A percentile compares a stretch with the other conserved stretches of the same genome.
Conservation (phyloP, 2,888 invertebrate genomes). For the Cerastoderma edule region DNA sequence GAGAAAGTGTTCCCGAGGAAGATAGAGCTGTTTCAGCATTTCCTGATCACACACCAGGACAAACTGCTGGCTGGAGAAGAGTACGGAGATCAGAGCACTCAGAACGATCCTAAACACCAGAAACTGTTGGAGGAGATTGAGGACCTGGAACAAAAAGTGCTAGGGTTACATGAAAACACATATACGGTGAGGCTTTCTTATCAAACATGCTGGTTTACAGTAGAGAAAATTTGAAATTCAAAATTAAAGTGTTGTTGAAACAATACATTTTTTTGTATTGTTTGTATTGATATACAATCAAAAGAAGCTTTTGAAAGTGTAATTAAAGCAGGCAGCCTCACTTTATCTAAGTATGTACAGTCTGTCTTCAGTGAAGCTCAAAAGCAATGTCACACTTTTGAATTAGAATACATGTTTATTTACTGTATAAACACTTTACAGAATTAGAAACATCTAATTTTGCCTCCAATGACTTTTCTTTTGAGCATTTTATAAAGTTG, state of each 20-base stretch:
- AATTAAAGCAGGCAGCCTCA: background rate
- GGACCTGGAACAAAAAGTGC: slow-evolving; percentile 54
- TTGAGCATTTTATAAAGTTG: too few relatives aligned
- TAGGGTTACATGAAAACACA: slow-evolving; percentile 41
- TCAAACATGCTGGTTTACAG: background rate
- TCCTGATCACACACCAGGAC: slow-evolving; percentile 62
- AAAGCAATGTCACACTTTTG: too few relatives aligned
- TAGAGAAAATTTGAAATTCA: too few relatives aligned
- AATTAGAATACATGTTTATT: too few relatives aligned
- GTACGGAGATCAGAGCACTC: slow-evolving; percentile 6
- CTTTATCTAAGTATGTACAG: too few relatives aligned
- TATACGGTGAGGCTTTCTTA: slow-evolving; percentile 28
- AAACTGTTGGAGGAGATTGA: slow-evolving; percentile 56
- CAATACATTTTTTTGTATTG: too few relatives aligned
- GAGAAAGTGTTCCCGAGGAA: slow-evolving; percentile 62
- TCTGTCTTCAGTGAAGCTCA: slow-evolving; percentile 5
- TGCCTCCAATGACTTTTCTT: too few relatives aligned
- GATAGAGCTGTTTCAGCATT: slow-evolving; percentile 64
- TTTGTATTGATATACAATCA: too few relatives aligned
- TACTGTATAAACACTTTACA: too few relatives aligned
- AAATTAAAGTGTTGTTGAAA: too few relatives aligned
- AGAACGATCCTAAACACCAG: slow-evolving; percentile 26
- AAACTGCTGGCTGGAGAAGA: slow-evolving; percentile 56
- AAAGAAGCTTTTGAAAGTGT: background rate
- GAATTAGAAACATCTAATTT: too few relatives aligned